Conservation (phyloP, 1,140 invertebrate genomes). For the Apis laboriosa region DNA sequence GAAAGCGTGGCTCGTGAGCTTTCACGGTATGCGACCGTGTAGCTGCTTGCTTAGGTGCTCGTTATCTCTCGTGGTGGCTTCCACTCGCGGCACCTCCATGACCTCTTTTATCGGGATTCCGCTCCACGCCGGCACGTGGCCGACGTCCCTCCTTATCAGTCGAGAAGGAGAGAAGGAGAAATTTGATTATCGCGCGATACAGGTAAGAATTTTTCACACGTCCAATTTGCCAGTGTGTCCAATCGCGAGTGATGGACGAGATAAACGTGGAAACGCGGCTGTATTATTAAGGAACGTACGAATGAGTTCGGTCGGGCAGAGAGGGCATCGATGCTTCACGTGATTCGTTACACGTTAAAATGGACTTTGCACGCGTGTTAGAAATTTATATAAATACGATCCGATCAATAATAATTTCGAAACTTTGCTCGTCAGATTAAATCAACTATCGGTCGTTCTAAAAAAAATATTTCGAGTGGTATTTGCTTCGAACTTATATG, state of each 20-base stretch:
- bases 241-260: not conserved
- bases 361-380: not conserved
- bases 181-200: slow-evolving; percentile 20
- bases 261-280: not conserved
- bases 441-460: too few relatives aligned
- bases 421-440: too few relatives aligned
- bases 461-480: too few relatives aligned
- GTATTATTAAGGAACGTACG: too few relatives aligned
- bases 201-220: not conserved
- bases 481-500: too few relatives aligned
- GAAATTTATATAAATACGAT: not conserved
- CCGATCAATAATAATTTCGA: not conserved
- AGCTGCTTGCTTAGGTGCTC: too few relatives aligned
- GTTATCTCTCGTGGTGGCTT: not conserved
- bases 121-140: slow-evolving; percentile 25
- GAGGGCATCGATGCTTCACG: not conserved
- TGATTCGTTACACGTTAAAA: not conserved
- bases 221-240: not conserved
- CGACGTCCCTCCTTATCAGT: not conserved
- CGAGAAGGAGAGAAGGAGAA: not conserved
- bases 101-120: slow-evolving; percentile 10
- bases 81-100: not conserved
- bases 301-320: too few relatives aligned
- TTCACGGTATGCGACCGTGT: not conserved
- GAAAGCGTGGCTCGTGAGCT: not conserved